Evolutionary conservation across 2,113 vertebrate genomes (phyloP).

Genomic region (Cryptomyrus ogoouensis): DNA sequence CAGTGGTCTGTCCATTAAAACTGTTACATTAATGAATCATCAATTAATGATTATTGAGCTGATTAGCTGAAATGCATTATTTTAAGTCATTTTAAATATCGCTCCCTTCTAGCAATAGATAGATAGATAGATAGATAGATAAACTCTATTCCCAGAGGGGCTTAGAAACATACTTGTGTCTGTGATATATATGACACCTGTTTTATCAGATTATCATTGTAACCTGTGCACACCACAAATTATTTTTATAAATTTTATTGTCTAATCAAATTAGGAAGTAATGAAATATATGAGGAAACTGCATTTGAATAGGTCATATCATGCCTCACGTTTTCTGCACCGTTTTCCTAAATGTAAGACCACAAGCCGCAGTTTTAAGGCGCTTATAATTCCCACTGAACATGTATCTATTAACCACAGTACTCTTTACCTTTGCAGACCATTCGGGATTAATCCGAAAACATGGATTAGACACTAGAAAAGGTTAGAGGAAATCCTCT

Average conservation of each 20-base stretch:
- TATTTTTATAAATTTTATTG: background rate
- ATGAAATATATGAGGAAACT: background rate
- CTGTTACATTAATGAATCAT: background rate
- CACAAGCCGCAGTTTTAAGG: background rate
- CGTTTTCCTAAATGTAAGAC: background rate
- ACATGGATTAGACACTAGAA: background rate
- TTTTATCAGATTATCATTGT: background rate
- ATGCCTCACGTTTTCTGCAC: background rate
- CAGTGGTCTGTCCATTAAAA: background rate
- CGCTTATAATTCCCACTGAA: background rate
- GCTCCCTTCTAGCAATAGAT: background rate
- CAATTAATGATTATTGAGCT: background rate
- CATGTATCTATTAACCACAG: background rate
- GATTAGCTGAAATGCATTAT: background rate
- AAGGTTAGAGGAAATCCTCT: background rate
- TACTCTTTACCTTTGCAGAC: background rate
- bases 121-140: background rate
- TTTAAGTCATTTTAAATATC: background rate
- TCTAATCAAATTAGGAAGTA: background rate
- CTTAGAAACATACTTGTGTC: background rate
- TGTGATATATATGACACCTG: background rate
- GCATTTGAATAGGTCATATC: background rate
- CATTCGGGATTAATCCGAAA: background rate
- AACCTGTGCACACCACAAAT: background rate
- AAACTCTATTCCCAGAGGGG: background rate